Base-by-base conservation (phyloP, 92 coral and sea anemone species). In the Isaurus tuberculatus region DNA sequence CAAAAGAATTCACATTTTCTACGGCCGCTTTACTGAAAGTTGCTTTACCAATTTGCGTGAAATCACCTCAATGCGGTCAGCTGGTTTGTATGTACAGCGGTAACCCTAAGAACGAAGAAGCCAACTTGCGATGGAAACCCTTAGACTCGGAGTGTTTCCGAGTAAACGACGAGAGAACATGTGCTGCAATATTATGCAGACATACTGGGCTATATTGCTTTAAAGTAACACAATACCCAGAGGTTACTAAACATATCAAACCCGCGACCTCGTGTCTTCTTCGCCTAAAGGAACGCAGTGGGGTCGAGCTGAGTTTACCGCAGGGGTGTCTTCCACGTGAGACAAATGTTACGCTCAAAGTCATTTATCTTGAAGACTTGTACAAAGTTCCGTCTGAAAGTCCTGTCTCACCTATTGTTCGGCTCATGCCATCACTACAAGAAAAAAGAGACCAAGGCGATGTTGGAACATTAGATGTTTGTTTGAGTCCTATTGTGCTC, bases 401-500 rank as follows among this genome's bases (percentile, higher is more conserved):
- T 60, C 93, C 93, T 63, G 84, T 73, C 25, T 86, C 94, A 51
- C 80, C 69, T 17, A 61, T 86, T 42, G 49, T 81, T 17, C 75
- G 86, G 65, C 83, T 83, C 26, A 77, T 83, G 46, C 79, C 88
- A 25, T 71, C 90, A 48, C 80, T 86, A 46, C 81, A 86, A 42
- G 27, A 57, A 68, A 72, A 86, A 20, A 77, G 75, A 44, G 81
- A 73, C 7, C 53, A 84, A 34, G 75, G 70, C 36, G 64, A 64
- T 70, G 88, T 65, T 20, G 63, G 66, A 19, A 84, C 86, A 83
- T 26, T 94, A 49, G 98, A 94, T 57, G 79, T 94, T 0, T 91
- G 91, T n/a, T 91, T 92, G 29, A 94, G 93, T 66, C 98, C 98
- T 5, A 92, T 91, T 42, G 95, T 94, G 57, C 93, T 91, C 5